Base-by-base conservation (phyloP, 2,888 invertebrate genomes). In the Rhyacophila evoluta region DNA sequence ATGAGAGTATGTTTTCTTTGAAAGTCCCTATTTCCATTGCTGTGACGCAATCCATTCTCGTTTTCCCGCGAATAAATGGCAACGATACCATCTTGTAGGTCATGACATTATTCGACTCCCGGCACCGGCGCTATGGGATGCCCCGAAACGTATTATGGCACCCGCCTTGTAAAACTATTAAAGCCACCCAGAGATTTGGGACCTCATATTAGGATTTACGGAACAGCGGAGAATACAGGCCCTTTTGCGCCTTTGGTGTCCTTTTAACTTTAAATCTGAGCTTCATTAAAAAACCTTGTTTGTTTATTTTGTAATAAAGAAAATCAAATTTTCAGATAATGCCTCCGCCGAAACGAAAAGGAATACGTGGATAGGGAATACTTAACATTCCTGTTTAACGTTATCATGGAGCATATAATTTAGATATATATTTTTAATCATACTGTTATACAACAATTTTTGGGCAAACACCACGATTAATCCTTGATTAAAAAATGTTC, bases 131-230 rank as follows among this genome's bases (percentile, higher is more conserved):
- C 72, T 72, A 75, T 67, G 38, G 39, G 76, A 29, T 67, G 37
- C 37, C 72, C 71, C 36, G 72, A 39, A 77, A 79, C 55, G 72
- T 77, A 73, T 68, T 41, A 70, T 41, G 28, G 69, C 68, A 70
- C 37, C 67, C 78, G 75, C 75, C 80, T 80, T 80, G 80, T 80
- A 80, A 80, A 80, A 80, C 80, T 80, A 80, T 80, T 78, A 80
- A 78, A 75, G 75, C 74, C 67, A 28, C 78, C 79, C 79, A 6
- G 15, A 55, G 55, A 55, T 55, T 39, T 36, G 79, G 80, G 80
- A 74, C 73, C 74, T 68, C 72, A 75, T 78, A 80, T 80, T 80
- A 80, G 78, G 78, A 80, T 80, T 80, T 80, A 80, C 75, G 70
- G 68, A 39, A 29, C 77, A 25, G n/a, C 29, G 15, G 75, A 41